These are phyloP conservation scores for Nomada lathburiana DNA, from an alignment of 2,888 invertebrate species.

Conservation along the genomic window DNA sequence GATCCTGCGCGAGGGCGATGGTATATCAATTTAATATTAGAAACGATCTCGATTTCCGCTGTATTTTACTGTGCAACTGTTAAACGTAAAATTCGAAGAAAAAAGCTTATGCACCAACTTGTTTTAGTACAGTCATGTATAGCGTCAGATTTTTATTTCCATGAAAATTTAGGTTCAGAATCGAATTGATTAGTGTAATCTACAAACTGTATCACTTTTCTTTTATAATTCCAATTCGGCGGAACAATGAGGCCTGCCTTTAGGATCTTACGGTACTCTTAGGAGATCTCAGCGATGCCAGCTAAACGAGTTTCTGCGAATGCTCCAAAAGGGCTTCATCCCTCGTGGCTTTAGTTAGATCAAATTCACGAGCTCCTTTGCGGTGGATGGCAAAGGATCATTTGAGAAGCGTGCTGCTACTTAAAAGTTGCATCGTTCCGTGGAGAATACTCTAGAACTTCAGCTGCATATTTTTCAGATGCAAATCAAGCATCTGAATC, in stretches of 20 bases:
- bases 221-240: neutral
- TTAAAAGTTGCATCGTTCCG: slow-evolving; percentile 13
- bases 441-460: slow-evolving; percentile 5
- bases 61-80: too few species aligned
- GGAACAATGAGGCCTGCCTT: slow-evolving; percentile 23
- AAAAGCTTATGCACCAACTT: too few species aligned
- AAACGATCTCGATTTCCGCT: neutral
- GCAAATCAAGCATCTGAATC: too few species aligned
- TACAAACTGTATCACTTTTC: neutral
- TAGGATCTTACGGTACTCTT: neutral
- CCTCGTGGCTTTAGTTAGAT: neutral
- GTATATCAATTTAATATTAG: slow-evolving; percentile 20
- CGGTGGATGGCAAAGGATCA: neutral
- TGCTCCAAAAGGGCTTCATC: slow-evolving; percentile 20
- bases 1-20: slow-evolving; percentile 36
- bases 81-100: too few species aligned
- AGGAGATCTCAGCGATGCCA: slow-evolving; percentile 14
- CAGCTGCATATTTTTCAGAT: too few species aligned
- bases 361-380: neutral
- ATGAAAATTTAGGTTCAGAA: neutral
- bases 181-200: neutral
- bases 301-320: slow-evolving; percentile 23
- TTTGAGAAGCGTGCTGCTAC: neutral
- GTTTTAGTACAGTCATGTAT: too few species aligned
- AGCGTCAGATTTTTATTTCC: too few species aligned